phyloP scores from a whole-genome alignment of 2,113 vertebrate genomes.

The Phaetusa simplex region DNA sequence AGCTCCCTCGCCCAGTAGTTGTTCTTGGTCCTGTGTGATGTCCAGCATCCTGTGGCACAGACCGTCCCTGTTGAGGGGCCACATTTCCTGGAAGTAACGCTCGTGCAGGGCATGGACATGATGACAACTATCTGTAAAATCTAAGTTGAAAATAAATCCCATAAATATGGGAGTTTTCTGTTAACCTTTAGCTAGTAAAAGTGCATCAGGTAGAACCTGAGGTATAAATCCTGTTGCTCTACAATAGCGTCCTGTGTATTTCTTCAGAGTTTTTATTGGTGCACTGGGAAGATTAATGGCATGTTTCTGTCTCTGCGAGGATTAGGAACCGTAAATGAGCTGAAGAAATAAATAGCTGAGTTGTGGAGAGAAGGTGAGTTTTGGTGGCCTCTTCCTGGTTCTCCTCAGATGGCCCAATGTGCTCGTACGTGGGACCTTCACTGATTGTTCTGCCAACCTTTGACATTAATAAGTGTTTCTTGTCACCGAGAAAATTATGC shows the following conservation, averaged over 20 bases:
- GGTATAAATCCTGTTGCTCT: neutral
- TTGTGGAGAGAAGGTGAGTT: neutral
- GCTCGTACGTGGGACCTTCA: accelerated
- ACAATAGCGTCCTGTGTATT: neutral
- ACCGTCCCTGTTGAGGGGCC: neutral
- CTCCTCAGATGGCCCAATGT: neutral
- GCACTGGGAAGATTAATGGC: neutral
- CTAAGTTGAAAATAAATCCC: neutral
- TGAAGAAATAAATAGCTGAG: neutral
- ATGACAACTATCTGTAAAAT: neutral
- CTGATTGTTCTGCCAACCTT: neutral
- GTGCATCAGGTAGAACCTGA: neutral
- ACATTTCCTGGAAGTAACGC: neutral
- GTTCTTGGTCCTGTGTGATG: neutral
- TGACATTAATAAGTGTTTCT: neutral
- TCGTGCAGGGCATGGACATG: neutral
- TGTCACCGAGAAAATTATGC: neutral
- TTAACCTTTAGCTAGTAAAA: neutral
- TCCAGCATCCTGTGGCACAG: neutral
- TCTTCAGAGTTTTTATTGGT: neutral
- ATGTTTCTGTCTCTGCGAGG: neutral
- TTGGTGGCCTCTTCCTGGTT: neutral
- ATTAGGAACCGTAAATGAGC: neutral
- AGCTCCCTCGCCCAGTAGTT: neutral
- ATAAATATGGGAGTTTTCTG: neutral